These are phyloP conservation scores for Nephila pilipes DNA, from an alignment of 1,140 invertebrate genomes.

Conservation along the genomic window DNA sequence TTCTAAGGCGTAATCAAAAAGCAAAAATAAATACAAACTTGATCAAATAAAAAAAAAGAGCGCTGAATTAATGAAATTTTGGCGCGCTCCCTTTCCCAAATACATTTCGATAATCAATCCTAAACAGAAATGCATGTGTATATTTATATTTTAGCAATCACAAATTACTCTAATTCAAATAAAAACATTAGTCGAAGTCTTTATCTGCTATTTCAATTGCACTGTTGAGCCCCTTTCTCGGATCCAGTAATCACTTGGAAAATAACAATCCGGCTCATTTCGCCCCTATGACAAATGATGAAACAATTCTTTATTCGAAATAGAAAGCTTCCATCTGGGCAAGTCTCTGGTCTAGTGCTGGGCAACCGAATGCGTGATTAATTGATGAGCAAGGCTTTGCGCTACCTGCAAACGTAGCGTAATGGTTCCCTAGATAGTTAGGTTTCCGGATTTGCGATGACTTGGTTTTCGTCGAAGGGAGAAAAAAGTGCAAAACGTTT, in stretches of 20 bases:
- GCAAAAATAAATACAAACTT: too few species aligned
- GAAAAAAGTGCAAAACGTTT: slow-evolving; percentile 46
- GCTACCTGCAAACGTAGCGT: slow-evolving; percentile 29
- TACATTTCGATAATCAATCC: neutral
- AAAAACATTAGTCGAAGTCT: neutral
- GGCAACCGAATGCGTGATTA: slow-evolving; percentile 49
- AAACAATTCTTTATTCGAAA: slow-evolving; percentile 62
- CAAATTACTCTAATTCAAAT: neutral
- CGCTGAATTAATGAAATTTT: neutral
- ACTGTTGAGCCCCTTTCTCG: neutral
- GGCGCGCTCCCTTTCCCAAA: neutral
- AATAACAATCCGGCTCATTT: slow-evolving; percentile 58
- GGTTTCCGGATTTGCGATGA: slow-evolving; percentile 43
- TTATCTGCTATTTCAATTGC: neutral
- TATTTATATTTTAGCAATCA: neutral
- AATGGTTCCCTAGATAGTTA: slow-evolving; percentile 51
- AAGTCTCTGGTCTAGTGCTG: slow-evolving; percentile 41
- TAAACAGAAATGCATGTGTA: neutral
- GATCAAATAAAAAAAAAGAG: neutral
- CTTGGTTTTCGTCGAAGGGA: slow-evolving; percentile 16
- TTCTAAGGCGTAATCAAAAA: too few species aligned
- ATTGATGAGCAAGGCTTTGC: slow-evolving; percentile 59
- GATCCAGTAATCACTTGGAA: slow-evolving; percentile 39
- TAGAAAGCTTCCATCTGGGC: slow-evolving; percentile 14
- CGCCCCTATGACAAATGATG: slow-evolving; percentile 65